phyloP scores from a whole-genome alignment of 2,888 invertebrate species.

The Leucophenga montana region DNA sequence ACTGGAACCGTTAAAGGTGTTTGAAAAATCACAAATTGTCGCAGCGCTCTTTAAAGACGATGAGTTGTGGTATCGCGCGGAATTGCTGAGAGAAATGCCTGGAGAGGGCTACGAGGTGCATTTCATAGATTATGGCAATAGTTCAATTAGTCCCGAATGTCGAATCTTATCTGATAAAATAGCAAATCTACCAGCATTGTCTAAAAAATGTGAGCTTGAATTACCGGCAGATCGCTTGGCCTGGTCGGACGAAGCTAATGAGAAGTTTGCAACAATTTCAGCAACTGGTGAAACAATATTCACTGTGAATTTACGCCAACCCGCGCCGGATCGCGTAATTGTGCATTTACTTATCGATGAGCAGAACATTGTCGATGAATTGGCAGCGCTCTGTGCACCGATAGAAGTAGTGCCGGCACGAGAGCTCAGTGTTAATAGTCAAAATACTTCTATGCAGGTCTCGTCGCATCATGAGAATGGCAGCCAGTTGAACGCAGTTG shows the following conservation, averaged over 20 bases:
- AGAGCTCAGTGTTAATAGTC: constrained; percentile 21
- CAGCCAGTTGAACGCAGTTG: constrained; percentile 74
- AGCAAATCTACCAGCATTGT: constrained; percentile 76
- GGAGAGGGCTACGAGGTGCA: constrained; percentile 77
- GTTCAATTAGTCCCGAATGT: constrained; percentile 76
- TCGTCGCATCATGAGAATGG: constrained; percentile 41
- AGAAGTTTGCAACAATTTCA: constrained; percentile 80
- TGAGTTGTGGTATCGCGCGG: constrained; percentile 80
- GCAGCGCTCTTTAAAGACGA: constrained; percentile 81
- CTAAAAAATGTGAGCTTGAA: constrained; percentile 78
- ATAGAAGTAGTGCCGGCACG: constrained; percentile 31
- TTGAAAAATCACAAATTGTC: constrained; percentile 75
- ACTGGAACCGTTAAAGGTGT: constrained; percentile 74
- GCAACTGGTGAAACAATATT: constrained; percentile 82
- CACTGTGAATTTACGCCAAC: constrained; percentile 79
- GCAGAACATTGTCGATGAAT: constrained; percentile 78
- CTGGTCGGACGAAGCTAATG: constrained; percentile 81
- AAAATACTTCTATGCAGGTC: constrained; percentile 46
- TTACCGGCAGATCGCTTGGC: constrained; percentile 76
- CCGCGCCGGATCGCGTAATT: constrained; percentile 79
- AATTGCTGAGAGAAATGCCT: constrained; percentile 75
- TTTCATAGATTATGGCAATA: constrained; percentile 82
- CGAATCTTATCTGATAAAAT: constrained; percentile 78
- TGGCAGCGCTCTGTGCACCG: constrained; percentile 76
- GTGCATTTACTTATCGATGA: constrained; percentile 78